Conservation (phyloP, 2,888 invertebrate species). For the Arrhopalites spinosus region DNA sequence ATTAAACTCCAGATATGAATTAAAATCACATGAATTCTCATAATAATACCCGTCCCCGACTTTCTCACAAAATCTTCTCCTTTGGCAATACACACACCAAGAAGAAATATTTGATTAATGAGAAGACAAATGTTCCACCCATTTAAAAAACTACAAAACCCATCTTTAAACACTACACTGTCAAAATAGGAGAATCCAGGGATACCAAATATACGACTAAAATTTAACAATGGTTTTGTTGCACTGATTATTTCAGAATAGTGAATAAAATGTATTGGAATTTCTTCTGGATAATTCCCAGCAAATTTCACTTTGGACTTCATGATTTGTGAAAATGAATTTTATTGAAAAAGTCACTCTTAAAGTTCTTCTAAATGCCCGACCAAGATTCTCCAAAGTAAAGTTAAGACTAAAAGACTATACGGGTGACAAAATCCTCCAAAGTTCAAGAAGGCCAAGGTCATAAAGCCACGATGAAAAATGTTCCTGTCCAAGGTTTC, state of each 20-base stretch:
- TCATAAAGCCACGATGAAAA: no score
- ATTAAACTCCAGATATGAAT: constrained; percentile 50
- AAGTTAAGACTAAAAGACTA: no score
- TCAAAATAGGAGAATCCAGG: constrained; percentile 50
- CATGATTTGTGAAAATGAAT: constrained; percentile 7
- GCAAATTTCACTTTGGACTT: constrained; percentile 36
- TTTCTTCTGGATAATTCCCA: constrained; percentile 48
- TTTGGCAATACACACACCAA: constrained; percentile 35
- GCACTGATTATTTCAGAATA: constrained; percentile 51
- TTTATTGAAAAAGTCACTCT: no score
- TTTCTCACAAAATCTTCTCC: constrained; percentile 50
- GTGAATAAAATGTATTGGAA: constrained; percentile 51
- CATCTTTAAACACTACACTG: constrained; percentile 46
- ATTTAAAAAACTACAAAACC: constrained; percentile 43
- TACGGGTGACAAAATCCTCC: no score
- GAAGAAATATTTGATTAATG: constrained; percentile 47
- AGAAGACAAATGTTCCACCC: constrained; percentile 46
- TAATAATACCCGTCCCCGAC: constrained; percentile 45
- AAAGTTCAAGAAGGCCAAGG: no score
- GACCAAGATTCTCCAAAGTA: no score
- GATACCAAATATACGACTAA: constrained; percentile 49
- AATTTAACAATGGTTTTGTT: constrained; percentile 50
- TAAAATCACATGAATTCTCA: constrained; percentile 50
- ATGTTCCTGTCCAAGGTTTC: no score
- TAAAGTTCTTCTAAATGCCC: no score